Conservation (phyloP, 2,113 vertebrate species). For the Mormoops blainvillei region DNA sequence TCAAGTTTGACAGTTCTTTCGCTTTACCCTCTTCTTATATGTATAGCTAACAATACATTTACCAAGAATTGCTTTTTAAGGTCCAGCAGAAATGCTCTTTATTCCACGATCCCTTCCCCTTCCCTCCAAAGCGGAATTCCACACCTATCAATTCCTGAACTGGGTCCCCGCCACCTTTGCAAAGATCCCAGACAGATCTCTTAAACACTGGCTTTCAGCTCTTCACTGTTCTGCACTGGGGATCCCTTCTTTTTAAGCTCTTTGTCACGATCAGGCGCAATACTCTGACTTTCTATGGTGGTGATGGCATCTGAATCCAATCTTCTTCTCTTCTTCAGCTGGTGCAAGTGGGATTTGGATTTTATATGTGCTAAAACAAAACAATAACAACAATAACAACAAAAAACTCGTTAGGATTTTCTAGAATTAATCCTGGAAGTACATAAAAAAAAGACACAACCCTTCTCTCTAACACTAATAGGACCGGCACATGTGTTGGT, state of each 20-base stretch:
- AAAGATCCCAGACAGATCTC: background rate
- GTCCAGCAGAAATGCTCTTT: background rate
- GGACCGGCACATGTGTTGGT: background rate
- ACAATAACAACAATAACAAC: constrained; percentile 34
- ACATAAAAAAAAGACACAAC: constrained; percentile 22
- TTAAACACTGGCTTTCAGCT: constrained; percentile 31
- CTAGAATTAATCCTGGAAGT: constrained; percentile 24
- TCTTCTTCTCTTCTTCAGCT: constrained; percentile 87
- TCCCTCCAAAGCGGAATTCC: background rate
- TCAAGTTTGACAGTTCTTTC: background rate
- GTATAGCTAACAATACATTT: background rate
- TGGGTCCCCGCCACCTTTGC: background rate
- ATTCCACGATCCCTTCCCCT: background rate
- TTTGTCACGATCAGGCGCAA: background rate
- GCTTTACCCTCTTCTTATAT: background rate
- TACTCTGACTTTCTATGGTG: background rate
- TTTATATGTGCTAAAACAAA: constrained; percentile 88
- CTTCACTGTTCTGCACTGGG: background rate
- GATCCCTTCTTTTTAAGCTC: background rate
- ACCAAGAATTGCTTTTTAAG: background rate
- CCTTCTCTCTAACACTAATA: background rate
- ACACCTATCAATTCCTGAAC: background rate
- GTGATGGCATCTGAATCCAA: constrained; percentile 48
- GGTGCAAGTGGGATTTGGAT: constrained; percentile 91
- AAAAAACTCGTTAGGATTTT: background rate